Base-by-base conservation (phyloP, 2,797 vertebrate species). In the Helicolenus hilgendorfi region DNA sequence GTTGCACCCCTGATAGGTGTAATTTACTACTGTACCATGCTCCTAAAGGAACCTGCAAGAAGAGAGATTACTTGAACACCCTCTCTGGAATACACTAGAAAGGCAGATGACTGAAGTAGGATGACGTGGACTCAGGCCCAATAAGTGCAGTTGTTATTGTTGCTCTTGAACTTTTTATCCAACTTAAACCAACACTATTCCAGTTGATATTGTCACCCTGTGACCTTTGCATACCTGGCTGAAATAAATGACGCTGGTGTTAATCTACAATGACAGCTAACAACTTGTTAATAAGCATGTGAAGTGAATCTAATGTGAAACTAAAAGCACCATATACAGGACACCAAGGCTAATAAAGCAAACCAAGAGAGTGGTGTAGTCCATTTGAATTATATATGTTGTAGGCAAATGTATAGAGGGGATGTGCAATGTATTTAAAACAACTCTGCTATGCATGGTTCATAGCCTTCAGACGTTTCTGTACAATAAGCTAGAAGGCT, bases 1-100 rank as follows among this genome's bases (percentile, higher is more conserved):
- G 88, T 26, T 87, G 88, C 91, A 70, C 81, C 72, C 70, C 84
- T 78, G 84, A 92, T 85, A 86, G 14, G 71, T 36, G 71, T 55
- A 60, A 71, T 81, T 80, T 85, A 87, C 91, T 95, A 91, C 89
- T 87, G 88, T 73, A 87, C 55, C 63, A 20, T 27, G 65, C 26
- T 83, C 77, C 73, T 11, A 18, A 56, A 87, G 79, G 83, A 89
- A 87, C 45, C 58, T 75, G 78, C 22, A 33, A 76, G 77, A 76
- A 87, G 83, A 74, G 24, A 67, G 77, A 60, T 55, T 31, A 71
- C 55, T 77, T 77, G 22, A 84, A 74, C 49, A 53, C 9, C 22
- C 22, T 68, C 77, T 38, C 59, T 70, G 62, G 68, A 86, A 83
- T 77, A 80, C 5, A 35, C 45, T 29, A 67, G 56, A 79, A 56